These are phyloP conservation scores for Hoplodrina blanda DNA, from an alignment of 2,888 invertebrate species.

Conservation along the genomic window DNA sequence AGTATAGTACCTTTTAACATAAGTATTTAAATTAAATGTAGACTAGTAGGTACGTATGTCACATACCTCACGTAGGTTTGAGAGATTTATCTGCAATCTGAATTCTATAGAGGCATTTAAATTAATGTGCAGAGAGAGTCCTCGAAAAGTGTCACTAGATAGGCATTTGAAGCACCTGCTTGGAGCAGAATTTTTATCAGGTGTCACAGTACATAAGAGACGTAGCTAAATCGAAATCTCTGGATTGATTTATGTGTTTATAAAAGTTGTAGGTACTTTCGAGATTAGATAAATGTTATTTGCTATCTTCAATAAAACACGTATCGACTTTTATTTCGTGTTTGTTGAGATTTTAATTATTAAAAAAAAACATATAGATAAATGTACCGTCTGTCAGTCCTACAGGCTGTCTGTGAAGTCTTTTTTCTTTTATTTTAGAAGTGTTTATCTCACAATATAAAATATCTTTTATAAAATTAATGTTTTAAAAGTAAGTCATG, in stretches of 20 bases:
- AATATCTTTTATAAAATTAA: too few relatives aligned
- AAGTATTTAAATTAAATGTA: constrained; percentile 9
- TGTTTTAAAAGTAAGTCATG: too few relatives aligned
- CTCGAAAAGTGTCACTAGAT: constrained; percentile 19
- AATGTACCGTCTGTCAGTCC: too few relatives aligned
- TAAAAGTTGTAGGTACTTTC: not conserved
- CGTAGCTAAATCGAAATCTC: not conserved
- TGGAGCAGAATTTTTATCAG: constrained; percentile 18
- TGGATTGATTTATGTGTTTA: not conserved
- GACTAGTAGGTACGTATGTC: constrained; percentile 2
- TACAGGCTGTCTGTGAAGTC: too few relatives aligned
- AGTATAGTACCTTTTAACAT: not conserved
- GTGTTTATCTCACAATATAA: too few relatives aligned
- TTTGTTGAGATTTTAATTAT: too few relatives aligned
- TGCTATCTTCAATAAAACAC: too few relatives aligned
- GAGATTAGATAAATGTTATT: too few relatives aligned
- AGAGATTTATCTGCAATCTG: constrained; percentile 28
- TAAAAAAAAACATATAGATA: too few relatives aligned
- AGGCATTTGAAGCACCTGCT: constrained; percentile 3
- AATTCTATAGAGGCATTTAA: constrained; percentile 39
- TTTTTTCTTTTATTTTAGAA: too few relatives aligned
- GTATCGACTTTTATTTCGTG: too few relatives aligned
- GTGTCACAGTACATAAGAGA: not conserved
- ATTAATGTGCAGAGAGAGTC: constrained; percentile 17
- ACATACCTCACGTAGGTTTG: constrained; percentile 10